These are phyloP conservation scores for Pionites leucogaster DNA, from an alignment of 2,113 vertebrate genomes.

Conservation along the genomic window DNA sequence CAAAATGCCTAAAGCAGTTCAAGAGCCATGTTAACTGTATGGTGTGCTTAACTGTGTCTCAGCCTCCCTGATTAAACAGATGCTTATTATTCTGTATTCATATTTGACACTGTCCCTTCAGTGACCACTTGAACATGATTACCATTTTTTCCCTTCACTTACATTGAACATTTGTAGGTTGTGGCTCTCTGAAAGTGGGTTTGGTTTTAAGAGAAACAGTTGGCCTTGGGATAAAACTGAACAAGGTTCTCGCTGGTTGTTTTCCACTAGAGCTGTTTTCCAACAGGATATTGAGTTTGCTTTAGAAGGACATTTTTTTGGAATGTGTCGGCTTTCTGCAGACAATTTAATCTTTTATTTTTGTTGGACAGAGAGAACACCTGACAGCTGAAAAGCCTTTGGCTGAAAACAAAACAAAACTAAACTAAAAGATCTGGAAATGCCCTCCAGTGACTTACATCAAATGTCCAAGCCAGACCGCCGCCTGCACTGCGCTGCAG, in stretches of 20 bases:
- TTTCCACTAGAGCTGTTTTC: constrained; percentile 35
- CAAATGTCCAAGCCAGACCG: fast-evolving
- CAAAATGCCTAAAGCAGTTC: neutral
- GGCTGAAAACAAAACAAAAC: neutral
- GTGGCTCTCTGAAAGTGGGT: neutral
- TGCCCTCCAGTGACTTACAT: neutral
- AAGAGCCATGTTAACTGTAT: neutral
- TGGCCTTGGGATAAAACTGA: neutral
- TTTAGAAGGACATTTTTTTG: constrained; percentile 20
- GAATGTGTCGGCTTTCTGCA: constrained; percentile 11
- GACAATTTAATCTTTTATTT: constrained; percentile 51
- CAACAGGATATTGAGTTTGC: constrained; percentile 46
- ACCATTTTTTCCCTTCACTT: neutral
- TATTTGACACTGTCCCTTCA: neutral
- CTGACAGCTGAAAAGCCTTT: constrained; percentile 52
- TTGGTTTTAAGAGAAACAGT: neutral
- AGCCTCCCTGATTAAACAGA: neutral
- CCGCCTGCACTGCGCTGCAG: fast-evolving
- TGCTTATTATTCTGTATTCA: neutral
- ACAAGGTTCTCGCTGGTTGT: neutral
- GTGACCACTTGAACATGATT: neutral
- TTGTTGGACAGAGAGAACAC: constrained; percentile 34
- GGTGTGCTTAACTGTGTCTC: neutral
- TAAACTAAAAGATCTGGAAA: neutral
- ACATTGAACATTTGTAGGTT: neutral